Evolutionary conservation across 2,888 invertebrate species (phyloP), one percentile per base, ranked within the genome.

Genomic region (Falcaria lacertinaria): DNA sequence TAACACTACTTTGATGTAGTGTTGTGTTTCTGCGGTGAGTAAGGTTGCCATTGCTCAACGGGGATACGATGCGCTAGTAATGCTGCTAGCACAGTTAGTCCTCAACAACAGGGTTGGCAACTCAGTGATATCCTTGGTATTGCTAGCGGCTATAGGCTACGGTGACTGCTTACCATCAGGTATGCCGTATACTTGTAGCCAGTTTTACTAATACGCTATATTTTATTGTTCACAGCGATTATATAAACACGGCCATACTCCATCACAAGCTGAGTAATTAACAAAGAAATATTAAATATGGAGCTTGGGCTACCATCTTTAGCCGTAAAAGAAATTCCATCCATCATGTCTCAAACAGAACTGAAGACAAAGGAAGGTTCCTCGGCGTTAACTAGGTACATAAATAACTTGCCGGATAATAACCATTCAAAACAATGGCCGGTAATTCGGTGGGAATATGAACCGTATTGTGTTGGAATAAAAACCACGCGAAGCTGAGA

Each of bases 341-440:
- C 45, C 25, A 43, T 48, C 37, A 37, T 14, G 37, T 37, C 37
- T 22, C 5, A 4, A 37, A 2, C 48, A 45, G 41, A 14, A 16
- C 11, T 14, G 25, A 45, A 45, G 48, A 48, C 45, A 48, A 48
- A 41, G 28, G 11, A 33, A n/a, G 41, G 19, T 19, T 13, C 19
- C 34, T 13, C 32, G 39, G 28, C 52, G 44, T 53, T 53, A 58
- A 58, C 52, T 52, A 38, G 43, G 47, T 41, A 47, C 49, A 58
- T 58, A 58, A 58, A 58, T 58, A 58, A 58, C 57, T 50, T 34
- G 33, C 34, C 15, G 33, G 15, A 40, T 17, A 33, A 33, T 17
- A 37, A 34, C 19, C 13, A 46, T 41, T 45, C 42, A 41, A 49
- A 39, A 52, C 51, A 55, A 55, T 50, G 48, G 44, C 5, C 16